phyloP scores from a whole-genome alignment of 2,113 vertebrate genomes.

The Ictidomys tridecemlineatus region DNA sequence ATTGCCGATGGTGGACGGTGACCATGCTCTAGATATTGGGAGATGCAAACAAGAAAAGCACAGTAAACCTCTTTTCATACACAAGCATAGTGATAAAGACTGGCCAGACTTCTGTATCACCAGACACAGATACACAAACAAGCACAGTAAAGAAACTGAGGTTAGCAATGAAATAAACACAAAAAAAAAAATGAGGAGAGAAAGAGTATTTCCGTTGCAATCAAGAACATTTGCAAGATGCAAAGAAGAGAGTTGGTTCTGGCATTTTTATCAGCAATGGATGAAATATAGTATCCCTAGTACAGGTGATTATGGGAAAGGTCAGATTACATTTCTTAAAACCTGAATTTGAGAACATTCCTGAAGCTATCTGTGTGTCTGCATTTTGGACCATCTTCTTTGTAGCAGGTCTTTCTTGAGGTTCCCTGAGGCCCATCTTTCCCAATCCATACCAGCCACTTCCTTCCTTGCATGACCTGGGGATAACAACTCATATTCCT shows the following conservation, averaged over 20 bases:
- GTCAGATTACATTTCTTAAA: neutral
- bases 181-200: neutral
- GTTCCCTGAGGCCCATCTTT: neutral
- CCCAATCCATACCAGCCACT: neutral
- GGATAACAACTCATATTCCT: neutral
- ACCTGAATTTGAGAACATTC: neutral
- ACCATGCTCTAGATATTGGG: neutral
- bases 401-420: neutral
- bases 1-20: neutral
- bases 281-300: neutral
- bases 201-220: fast-evolving
- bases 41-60: neutral
- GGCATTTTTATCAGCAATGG: neutral
- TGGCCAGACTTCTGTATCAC: neutral
- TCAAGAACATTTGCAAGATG: neutral
- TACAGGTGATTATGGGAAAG: neutral
- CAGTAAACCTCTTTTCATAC: neutral
- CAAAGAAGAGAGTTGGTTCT: neutral
- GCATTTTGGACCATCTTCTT: neutral
- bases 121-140: neutral
- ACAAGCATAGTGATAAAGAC: neutral
- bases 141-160: neutral
- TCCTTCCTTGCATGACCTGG: neutral
- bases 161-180: neutral
- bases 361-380: neutral